Base-by-base conservation (phyloP, 2,888 invertebrate species). In the Eurytoma adleriae region DNA sequence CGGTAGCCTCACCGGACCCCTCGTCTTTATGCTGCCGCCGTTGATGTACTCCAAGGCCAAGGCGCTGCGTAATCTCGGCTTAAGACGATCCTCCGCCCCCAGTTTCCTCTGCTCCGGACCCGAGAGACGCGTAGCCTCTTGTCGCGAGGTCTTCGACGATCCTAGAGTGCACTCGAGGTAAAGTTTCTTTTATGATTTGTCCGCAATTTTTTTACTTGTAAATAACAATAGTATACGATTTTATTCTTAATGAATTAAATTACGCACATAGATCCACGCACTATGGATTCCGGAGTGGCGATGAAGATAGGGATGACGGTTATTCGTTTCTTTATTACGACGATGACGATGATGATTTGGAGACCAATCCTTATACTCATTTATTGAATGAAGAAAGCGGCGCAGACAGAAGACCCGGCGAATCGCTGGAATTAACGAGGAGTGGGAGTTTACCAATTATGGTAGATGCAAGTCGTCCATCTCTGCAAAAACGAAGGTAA, bases 11-110 rank as follows among this genome's bases (percentile, higher is more conserved):
- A 95, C 95, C 0, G 96, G 96, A 0, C 96, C 97, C 0, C 91
- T 97, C 14, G 95, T 97, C 85, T 97, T 97, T 84, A 93, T 98
- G 80, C 93, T 96, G 79, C 97, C 97, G 0, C 96, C 97, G 0
- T 85, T 97, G 61, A 94, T 97, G 86, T 97, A 97, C 89, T 91
- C 95, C 0, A 94, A 94, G 88, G 93, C 84, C 78, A 50, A 84
- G 81, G 14, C 50, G 77, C 24, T 79, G 81, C 20, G 78, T 70
- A 30, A 3, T 13, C 62, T 18, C 64, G 16, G 57, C 12, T 70
- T 69, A 24, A 71, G 81, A 7, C 83, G 79, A 3, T 20, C 80
- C 0, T 69, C 83, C 2, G 83, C 81, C 0, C 85, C 86, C 0
- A 86, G 85, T 61, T 77, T 87, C 4, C 81, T 86, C 10, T 87